Evolutionary conservation across 2,113 vertebrate genomes (phyloP), one percentile per base, ranked within the genome.

Genomic region (Procavia capensis): DNA sequence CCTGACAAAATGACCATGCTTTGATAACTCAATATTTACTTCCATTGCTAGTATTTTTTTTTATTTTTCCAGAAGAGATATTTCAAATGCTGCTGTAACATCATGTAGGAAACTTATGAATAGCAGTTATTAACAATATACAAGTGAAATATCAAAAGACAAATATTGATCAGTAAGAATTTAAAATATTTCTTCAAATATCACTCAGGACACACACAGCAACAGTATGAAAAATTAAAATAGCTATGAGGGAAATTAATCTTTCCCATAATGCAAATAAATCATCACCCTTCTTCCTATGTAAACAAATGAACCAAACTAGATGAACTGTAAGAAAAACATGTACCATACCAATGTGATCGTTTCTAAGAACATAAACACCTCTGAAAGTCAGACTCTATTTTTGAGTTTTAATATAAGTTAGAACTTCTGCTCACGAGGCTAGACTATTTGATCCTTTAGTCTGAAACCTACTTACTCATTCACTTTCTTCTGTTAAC

Each of bases 381-480:
- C 92, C 0, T 89, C 34, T 43, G 27, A 93, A 79, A 97, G 81
- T 1, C 45, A 72, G 59, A 81, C 39, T 92, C 20, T 36, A n/a
- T 63, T 64, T 95, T 90, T 63, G 59, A 61, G 78, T 79, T 81
- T 85, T 50, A 45, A 59, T 95, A 96, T n/a, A 91, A 92, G 39
- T 88, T 72, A 57, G 0, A 61, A 63, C 20, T 86, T 36, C 82
- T 95, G 29, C 39, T 25, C 10, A 66, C 90, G 92, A 45, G 45
- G 61, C 6, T 59, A 50, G 17, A 29, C 4, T 3, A 41, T 92
- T 47, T 57, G 54, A 50, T 86, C 59, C 39, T 36, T 45, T 17
- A 39, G 11, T 72, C 74, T 83, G 24, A 97, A n/a, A 97, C 96
- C 54, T 83, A 90, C 54, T 95, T 90, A 93, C 9, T 95, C 47